Percentiles rank a stretch among this genome's conserved stretches.
phyloP scores from a whole-genome alignment of 2,888 invertebrate species.

The Drosophila anceps region DNA sequence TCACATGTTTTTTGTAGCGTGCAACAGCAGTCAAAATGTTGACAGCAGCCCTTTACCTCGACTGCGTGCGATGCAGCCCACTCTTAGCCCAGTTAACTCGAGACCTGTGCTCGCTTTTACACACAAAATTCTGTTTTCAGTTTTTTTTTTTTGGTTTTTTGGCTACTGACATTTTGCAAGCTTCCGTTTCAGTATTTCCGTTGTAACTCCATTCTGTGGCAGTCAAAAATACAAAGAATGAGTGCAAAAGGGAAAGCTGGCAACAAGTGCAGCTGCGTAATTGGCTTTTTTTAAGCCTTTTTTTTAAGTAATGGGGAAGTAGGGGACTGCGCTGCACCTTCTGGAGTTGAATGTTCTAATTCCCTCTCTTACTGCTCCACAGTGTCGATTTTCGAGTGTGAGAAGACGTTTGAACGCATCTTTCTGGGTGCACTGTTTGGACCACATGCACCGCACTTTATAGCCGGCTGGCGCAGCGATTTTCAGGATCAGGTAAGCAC shows the following conservation, averaged over 20 bases:
- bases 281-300: constrained; percentile 46
- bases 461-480: constrained; percentile 95
- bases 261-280: constrained; percentile 68
- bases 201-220: constrained; percentile 50
- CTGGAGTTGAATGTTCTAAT: constrained; percentile 46
- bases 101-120: constrained; percentile 14
- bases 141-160: constrained; percentile 19
- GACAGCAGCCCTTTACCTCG: not conserved
- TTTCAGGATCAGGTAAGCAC: constrained; percentile 87
- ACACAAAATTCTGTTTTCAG: constrained; percentile 8
- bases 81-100: constrained; percentile 17
- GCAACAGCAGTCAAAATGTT: constrained; percentile 28
- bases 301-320: not conserved
- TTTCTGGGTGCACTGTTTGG: constrained; percentile 93
- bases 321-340: constrained; percentile 10
- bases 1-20: not conserved
- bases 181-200: constrained; percentile 55
- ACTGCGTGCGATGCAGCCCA: not conserved
- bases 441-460: constrained; percentile 91
- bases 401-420: constrained; percentile 89
- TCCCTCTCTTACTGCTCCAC: constrained; percentile 12
- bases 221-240: constrained; percentile 28
- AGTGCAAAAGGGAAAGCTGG: constrained; percentile 11
- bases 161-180: constrained; percentile 46
- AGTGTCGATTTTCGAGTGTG: constrained; percentile 88